Percentiles rank a stretch among this genome's conserved stretches.
Conservation (phyloP, 2,888 invertebrate genomes). For the Theretra japonica region DNA sequence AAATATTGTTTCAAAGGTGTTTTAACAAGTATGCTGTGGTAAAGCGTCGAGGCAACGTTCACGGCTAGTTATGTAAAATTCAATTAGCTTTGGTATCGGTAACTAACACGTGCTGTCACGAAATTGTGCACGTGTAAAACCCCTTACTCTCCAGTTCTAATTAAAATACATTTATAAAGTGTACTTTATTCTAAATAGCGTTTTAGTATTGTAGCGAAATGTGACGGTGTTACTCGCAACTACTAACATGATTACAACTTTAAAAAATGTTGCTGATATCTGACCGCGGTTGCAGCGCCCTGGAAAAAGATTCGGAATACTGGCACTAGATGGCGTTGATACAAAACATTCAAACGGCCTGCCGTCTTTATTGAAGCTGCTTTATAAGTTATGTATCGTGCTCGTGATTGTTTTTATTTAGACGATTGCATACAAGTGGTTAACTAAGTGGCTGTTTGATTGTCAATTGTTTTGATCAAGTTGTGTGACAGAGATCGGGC, state of each 20-base stretch:
- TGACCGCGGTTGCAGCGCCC: conserved; percentile 2
- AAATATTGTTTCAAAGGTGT: conserved; percentile 59
- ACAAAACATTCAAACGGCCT: neutral
- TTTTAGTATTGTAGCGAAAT: neutral
- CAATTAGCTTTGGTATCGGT: conserved; percentile 56
- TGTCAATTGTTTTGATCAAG: conserved; percentile 22
- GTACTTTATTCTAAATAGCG: neutral
- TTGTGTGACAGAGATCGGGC: conserved; percentile 11
- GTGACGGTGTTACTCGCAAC: conserved; percentile 1
- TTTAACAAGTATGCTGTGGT: conserved; percentile 66
- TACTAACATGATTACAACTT: neutral
- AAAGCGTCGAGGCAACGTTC: conserved; percentile 53
- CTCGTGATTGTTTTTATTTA: conserved; percentile 19
- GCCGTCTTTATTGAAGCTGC: neutral
- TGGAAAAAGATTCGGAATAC: conserved; percentile 4
- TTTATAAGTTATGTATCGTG: neutral
- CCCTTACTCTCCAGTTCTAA: conserved; percentile 49
- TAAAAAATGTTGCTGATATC: neutral
- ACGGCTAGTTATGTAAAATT: conserved; percentile 52
- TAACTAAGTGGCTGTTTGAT: conserved; percentile 23
- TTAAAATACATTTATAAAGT: conserved; percentile 62
- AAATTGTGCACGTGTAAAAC: conserved; percentile 53
- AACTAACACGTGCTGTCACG: conserved; percentile 52
- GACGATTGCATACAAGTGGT: conserved; percentile 20
- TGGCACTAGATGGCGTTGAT: conserved; percentile 16